Percentiles rank a stretch among this genome's conserved stretches.
phyloP scores from a whole-genome alignment of 2,888 invertebrate genomes.

The Crepidodera aurea region DNA sequence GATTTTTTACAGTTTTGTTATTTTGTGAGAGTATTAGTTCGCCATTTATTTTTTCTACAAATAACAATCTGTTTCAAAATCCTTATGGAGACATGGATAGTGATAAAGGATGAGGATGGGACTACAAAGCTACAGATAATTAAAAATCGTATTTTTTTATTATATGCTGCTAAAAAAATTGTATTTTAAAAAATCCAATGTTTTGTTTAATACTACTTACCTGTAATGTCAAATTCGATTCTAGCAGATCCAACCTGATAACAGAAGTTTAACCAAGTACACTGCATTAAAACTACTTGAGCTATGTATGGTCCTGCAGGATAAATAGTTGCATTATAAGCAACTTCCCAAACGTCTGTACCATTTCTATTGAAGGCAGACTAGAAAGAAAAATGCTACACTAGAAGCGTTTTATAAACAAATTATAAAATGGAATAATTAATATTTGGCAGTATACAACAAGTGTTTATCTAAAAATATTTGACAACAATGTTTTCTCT shows the following conservation, averaged over 20 bases:
- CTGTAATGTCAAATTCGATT: conserved; percentile 61
- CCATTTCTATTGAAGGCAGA: conserved; percentile 62
- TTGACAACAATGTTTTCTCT: too few species aligned
- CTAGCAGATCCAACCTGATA: conserved; percentile 58
- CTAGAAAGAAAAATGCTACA: conserved; percentile 52
- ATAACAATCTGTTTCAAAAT: conserved; percentile 11
- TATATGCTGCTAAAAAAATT: too few species aligned
- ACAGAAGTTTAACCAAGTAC: conserved; percentile 57
- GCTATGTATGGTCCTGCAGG: conserved; percentile 69
- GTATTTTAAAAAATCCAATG: too few species aligned
- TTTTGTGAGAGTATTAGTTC: conserved; percentile 71
- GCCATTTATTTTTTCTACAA: conserved; percentile 72
- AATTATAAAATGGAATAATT: not conserved
- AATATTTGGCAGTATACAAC: not conserved
- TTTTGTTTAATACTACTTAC: too few species aligned
- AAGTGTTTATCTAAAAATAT: too few species aligned
- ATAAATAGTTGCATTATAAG: conserved; percentile 65
- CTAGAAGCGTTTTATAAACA: not conserved
- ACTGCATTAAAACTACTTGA: conserved; percentile 64
- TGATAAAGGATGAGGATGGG: too few species aligned
- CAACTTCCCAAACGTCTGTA: conserved; percentile 69
- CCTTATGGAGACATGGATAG: too few species aligned
- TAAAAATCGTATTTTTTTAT: too few species aligned
- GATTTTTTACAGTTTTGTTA: conserved; percentile 64
- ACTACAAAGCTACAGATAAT: too few species aligned